A percentile compares a stretch with the other conserved stretches of the same genome.
phyloP scores from a whole-genome alignment of 2,113 vertebrate species.

The Gallinago media region DNA sequence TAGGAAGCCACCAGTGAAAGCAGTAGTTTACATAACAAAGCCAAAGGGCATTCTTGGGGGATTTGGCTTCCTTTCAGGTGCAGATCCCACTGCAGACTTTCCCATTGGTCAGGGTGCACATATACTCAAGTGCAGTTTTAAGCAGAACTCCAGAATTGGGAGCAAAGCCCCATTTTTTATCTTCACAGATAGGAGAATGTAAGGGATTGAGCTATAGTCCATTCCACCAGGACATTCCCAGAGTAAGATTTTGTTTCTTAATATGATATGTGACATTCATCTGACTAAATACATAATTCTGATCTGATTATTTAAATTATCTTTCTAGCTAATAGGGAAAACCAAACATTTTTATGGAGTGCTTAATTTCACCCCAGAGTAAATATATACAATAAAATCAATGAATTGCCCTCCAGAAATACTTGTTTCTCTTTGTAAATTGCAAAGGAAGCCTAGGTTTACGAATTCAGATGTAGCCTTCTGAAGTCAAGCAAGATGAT shows the following conservation, averaged over 20 bases:
- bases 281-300: not conserved
- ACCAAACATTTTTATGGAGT: not conserved
- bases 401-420: not conserved
- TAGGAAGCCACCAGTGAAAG: not conserved
- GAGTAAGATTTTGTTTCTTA: not conserved
- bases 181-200: not conserved
- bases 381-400: not conserved
- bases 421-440: not conserved
- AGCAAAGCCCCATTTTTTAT: not conserved
- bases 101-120: not conserved
- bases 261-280: not conserved
- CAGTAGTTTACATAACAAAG: not conserved
- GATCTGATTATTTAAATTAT: not conserved
- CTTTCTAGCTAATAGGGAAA: not conserved
- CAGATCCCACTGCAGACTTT: not conserved
- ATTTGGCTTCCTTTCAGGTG: not conserved
- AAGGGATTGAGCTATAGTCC: not conserved
- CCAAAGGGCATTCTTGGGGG: not conserved
- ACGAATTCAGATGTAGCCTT: not conserved
- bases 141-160: not conserved
- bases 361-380: not conserved
- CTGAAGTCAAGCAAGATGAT: not conserved
- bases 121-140: not conserved
- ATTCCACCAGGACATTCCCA: not conserved
- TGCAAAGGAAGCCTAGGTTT: not conserved